Conservation (phyloP, 2,888 invertebrate genomes). For the Aphidius colemani region DNA sequence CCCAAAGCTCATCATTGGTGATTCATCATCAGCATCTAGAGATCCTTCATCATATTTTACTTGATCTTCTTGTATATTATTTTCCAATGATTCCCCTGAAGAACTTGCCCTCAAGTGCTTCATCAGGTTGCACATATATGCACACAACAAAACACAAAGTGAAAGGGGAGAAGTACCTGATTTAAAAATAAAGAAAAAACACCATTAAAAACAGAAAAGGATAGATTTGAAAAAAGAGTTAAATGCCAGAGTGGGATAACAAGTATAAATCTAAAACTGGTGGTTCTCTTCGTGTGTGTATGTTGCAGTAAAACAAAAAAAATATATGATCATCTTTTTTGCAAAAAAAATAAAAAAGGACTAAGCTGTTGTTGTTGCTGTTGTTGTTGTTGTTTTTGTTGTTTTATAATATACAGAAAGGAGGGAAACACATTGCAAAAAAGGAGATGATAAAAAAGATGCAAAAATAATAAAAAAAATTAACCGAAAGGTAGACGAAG, state of each 20-base stretch:
- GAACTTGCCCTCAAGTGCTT: not conserved
- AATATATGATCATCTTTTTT: not conserved
- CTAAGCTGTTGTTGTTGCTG: not conserved
- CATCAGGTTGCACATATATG: not conserved
- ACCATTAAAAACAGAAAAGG: not conserved
- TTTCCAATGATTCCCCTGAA: not conserved
- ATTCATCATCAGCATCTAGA: too few relatives aligned
- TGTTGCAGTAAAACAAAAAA: not conserved
- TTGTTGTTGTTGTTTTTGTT: conserved; percentile 4
- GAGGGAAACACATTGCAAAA: too few relatives aligned
- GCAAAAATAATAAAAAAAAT: too few relatives aligned
- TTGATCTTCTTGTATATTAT: not conserved
- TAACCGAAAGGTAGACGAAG: too few relatives aligned
- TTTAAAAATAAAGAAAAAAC: not conserved
- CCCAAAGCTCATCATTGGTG: too few relatives aligned
- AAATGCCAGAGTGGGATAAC: conserved; percentile 10
- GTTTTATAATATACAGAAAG: not conserved
- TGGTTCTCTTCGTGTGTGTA: not conserved
- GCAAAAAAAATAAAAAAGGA: conserved; percentile 10
- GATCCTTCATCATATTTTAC: too few relatives aligned
- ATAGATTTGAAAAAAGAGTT: not conserved
- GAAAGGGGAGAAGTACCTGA: conserved; percentile 2
- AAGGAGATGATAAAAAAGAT: too few relatives aligned
- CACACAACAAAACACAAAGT: not conserved
- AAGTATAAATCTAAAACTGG: not conserved